Evolutionary conservation across 1,140 invertebrate species (phyloP).

Genomic region (Brachionus manjavacas): DNA sequence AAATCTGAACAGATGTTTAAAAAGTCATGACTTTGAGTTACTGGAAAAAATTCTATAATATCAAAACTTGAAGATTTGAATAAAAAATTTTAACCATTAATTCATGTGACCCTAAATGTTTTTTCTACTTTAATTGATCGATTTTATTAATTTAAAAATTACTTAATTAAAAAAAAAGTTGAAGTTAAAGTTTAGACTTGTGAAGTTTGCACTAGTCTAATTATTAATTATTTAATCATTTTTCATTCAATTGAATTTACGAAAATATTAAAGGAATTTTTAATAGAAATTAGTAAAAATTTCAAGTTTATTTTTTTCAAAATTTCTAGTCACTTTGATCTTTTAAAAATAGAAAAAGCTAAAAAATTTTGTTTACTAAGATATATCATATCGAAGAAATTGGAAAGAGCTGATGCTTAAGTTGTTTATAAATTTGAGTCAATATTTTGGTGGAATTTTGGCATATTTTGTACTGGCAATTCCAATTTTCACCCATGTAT

Average conservation of each 20-base stretch:
- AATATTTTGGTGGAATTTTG: constrained; percentile 64
- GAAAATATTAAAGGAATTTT: neutral
- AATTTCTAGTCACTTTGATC: neutral
- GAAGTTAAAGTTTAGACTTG: neutral
- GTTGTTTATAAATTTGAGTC: constrained; percentile 59
- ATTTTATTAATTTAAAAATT: neutral
- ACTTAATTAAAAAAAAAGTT: neutral
- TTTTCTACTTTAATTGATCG: neutral
- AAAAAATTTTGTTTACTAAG: neutral
- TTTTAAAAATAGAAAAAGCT: neutral
- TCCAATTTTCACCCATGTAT: constrained; percentile 63
- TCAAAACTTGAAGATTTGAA: too few species aligned
- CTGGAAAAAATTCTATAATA: too few species aligned
- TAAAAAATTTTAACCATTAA: too few species aligned
- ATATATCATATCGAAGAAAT: constrained; percentile 24
- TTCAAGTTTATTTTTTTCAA: neutral
- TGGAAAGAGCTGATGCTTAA: constrained; percentile 48
- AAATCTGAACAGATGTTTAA: too few species aligned
- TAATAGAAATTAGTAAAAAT: neutral
- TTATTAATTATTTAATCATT: neutral
- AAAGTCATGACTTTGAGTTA: too few species aligned
- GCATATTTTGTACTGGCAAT: constrained; percentile 63
- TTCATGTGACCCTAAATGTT: too few species aligned
- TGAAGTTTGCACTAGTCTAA: neutral
- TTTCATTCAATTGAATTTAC: neutral